Conservation (phyloP, 2,888 invertebrate species). For the Cephus rjabovi region DNA sequence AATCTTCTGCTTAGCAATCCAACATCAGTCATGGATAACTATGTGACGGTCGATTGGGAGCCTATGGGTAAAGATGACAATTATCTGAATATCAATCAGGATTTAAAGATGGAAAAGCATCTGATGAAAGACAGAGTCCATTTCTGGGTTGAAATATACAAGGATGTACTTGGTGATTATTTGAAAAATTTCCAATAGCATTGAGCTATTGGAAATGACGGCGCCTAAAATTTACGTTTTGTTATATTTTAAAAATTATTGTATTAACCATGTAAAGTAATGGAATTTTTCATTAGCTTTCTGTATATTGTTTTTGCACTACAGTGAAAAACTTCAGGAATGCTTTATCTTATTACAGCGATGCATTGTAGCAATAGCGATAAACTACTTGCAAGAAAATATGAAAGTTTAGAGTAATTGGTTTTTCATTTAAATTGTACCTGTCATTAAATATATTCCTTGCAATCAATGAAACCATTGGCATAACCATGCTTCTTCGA, state of each 20-base stretch:
- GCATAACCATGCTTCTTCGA: not conserved
- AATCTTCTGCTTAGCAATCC: conserved; percentile 57
- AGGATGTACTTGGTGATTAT: conserved; percentile 42
- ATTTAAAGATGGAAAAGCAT: conserved; percentile 51
- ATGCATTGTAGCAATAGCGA: not conserved
- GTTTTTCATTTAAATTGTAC: not conserved
- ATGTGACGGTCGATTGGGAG: conserved; percentile 62
- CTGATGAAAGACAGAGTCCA: conserved; percentile 60
- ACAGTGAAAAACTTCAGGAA: not conserved
- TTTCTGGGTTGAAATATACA: conserved; percentile 67
- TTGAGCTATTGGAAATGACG: not conserved
- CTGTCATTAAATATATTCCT: not conserved
- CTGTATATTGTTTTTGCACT: not conserved
- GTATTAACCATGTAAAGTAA: not conserved
- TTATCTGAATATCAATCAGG: conserved; percentile 62
- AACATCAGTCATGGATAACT: conserved; percentile 54
- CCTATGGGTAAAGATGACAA: conserved; percentile 54
- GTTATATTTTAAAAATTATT: not conserved
- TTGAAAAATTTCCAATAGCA: conserved; percentile 39
- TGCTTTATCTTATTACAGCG: not conserved
- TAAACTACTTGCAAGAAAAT: not conserved
- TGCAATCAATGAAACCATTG: not conserved
- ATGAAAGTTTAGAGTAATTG: not conserved
- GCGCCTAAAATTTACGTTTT: not conserved
- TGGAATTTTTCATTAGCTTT: not conserved